These are phyloP conservation scores for Hydraecia micacea DNA, from an alignment of 2,888 invertebrate species.

Conservation along the genomic window DNA sequence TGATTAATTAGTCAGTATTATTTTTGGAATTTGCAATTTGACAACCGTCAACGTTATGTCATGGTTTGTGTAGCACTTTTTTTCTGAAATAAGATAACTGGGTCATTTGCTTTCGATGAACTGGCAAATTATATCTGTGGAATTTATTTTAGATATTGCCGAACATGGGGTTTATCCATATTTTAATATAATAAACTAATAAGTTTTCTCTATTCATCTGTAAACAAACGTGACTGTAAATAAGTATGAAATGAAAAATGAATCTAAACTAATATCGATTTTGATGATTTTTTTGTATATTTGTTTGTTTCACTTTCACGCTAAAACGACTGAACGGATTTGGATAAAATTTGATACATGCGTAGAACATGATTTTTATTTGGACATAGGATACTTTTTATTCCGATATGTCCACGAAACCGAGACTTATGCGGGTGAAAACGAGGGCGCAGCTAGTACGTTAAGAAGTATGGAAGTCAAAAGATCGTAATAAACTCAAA, in stretches of 20 bases:
- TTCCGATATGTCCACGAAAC: too few species aligned
- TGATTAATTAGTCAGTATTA: background rate
- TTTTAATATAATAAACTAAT: background rate
- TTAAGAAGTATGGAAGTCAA: background rate
- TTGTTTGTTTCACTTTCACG: too few species aligned
- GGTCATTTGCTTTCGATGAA: background rate
- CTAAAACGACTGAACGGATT: too few species aligned
- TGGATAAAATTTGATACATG: too few species aligned
- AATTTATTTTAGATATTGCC: background rate
- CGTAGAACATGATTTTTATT: too few species aligned
- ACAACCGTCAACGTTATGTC: conserved; percentile 17
- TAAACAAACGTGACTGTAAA: background rate
- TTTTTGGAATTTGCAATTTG: background rate
- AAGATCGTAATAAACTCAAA: conserved; percentile 2
- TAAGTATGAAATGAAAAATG: background rate
- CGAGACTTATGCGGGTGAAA: too few species aligned
- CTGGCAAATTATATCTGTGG: background rate
- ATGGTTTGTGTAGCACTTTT: conserved; percentile 3
- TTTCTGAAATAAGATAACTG: background rate
- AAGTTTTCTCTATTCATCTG: background rate
- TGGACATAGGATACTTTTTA: too few species aligned
- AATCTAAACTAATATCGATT: too few species aligned
- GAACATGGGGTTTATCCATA: background rate
- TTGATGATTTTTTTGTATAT: too few species aligned
- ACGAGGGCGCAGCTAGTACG: background rate